Percentiles rank a stretch among this genome's conserved stretches.
Evolutionary conservation across 2,888 invertebrate species (phyloP).

Genomic region (Drosophila pegasa): DNA sequence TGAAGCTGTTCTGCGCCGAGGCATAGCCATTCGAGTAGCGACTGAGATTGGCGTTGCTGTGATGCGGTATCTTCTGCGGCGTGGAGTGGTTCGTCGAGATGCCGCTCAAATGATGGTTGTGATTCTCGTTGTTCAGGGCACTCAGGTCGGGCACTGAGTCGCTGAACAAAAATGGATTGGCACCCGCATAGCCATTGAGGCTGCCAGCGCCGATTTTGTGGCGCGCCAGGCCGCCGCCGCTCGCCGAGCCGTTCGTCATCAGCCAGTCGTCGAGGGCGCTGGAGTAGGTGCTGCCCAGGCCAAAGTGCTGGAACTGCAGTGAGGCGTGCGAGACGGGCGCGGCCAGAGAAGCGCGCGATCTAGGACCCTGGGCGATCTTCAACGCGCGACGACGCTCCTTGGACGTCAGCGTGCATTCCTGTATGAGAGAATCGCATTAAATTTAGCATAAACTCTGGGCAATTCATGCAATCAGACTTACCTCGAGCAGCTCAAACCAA

Average conservation of each 20-base stretch:
- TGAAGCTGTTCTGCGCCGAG: slow-evolving; percentile 83
- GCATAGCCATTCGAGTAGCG: slow-evolving; percentile 83
- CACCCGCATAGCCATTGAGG: slow-evolving; percentile 82
- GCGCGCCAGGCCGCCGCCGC: slow-evolving; percentile 85
- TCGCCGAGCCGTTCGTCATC: slow-evolving; percentile 83
- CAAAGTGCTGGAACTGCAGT: slow-evolving; percentile 83
- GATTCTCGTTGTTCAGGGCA: slow-evolving; percentile 83
- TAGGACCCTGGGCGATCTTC: slow-evolving; percentile 85
- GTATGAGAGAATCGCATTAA: not conserved
- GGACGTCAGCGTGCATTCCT: slow-evolving; percentile 88
- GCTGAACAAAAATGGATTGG: slow-evolving; percentile 84
- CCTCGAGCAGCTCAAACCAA: slow-evolving; percentile 88
- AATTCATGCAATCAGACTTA: slow-evolving; percentile 55
- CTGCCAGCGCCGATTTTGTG: slow-evolving; percentile 84
- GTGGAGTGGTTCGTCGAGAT: slow-evolving; percentile 84
- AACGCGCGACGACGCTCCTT: slow-evolving; percentile 88
- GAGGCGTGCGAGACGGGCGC: slow-evolving; percentile 84
- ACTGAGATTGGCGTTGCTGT: slow-evolving; percentile 79
- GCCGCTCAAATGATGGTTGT: slow-evolving; percentile 80
- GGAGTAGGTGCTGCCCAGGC: slow-evolving; percentile 85
- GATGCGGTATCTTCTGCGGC: slow-evolving; percentile 84
- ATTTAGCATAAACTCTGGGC: not conserved
- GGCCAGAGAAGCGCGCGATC: slow-evolving; percentile 84
- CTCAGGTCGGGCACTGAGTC: slow-evolving; percentile 85
- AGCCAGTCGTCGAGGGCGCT: slow-evolving; percentile 87